A percentile compares a stretch with the other conserved stretches of the same genome.
Evolutionary conservation across 1,140 invertebrate species (phyloP).

Genomic region (Yoshiicerus persimilis): DNA sequence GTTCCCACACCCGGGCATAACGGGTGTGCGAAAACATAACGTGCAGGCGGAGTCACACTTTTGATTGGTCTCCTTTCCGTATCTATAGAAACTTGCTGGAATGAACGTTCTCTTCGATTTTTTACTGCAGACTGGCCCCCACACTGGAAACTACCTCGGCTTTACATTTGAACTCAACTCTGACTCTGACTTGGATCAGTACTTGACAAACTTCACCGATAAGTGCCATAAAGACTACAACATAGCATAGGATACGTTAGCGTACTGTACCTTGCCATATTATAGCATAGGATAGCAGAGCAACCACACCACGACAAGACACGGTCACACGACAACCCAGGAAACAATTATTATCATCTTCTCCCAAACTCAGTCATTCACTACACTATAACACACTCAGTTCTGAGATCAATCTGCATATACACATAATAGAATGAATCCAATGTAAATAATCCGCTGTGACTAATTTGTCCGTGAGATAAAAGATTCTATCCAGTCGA

Average conservation of each 20-base stretch:
- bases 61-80: constrained; percentile 39
- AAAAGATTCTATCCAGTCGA: neutral
- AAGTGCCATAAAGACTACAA: constrained; percentile 7
- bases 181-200: constrained; percentile 6
- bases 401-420: neutral
- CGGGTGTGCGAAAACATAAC: neutral
- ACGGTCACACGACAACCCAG: neutral
- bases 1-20: constrained; percentile 1
- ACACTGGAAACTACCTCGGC: neutral
- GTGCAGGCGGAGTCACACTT: constrained; percentile 38
- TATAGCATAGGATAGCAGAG: neutral
- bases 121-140: constrained; percentile 5
- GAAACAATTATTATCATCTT: constrained; percentile 7
- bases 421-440: neutral
- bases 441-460: constrained; percentile 8
- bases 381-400: neutral
- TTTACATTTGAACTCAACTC: neutral
- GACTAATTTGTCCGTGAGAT: neutral
- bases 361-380: neutral
- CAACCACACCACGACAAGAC: neutral
- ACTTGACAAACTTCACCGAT: constrained; percentile 22
- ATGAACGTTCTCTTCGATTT: constrained; percentile 49
- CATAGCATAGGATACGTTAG: neutral
- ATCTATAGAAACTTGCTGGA: constrained; percentile 45
- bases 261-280: neutral